Percentiles rank a stretch among this genome's conserved stretches.
Evolutionary conservation across 2,113 vertebrate genomes (phyloP).

Genomic region (Solenodon paradoxus): DNA sequence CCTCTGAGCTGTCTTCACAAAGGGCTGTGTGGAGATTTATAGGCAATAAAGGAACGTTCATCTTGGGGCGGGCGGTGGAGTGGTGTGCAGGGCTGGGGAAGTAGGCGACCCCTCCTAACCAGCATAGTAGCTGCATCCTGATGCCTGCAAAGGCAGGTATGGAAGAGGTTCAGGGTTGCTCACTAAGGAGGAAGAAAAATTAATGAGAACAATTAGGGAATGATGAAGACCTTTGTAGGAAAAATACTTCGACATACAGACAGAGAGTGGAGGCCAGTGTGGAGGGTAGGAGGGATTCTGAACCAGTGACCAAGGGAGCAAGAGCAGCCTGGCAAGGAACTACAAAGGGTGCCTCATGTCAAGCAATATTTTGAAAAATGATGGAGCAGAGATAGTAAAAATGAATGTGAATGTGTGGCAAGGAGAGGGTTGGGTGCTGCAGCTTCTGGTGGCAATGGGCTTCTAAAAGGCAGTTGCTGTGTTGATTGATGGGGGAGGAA

Average conservation of each 20-base stretch:
- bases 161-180: background rate
- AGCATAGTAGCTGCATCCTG: background rate
- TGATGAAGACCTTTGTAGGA: background rate
- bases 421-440: too few species aligned
- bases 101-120: background rate
- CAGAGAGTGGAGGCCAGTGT: background rate
- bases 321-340: background rate
- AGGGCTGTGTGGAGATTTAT: constrained; percentile 44
- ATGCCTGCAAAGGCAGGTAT: background rate
- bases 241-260: background rate
- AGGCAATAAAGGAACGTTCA: constrained; percentile 2
- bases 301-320: background rate
- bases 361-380: constrained; percentile 41
- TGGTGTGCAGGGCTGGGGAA: fast-evolving
- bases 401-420: fast-evolving
- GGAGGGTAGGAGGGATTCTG: background rate
- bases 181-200: background rate
- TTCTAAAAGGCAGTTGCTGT: background rate
- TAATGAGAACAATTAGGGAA: background rate
- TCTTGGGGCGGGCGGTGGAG: background rate
- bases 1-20: constrained; percentile 37
- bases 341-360: background rate
- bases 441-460: fast-evolving
- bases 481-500: fast-evolving
- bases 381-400: background rate